Conservation (phyloP, 2,797 vertebrate genomes). For the Enteromius mattozi region DNA sequence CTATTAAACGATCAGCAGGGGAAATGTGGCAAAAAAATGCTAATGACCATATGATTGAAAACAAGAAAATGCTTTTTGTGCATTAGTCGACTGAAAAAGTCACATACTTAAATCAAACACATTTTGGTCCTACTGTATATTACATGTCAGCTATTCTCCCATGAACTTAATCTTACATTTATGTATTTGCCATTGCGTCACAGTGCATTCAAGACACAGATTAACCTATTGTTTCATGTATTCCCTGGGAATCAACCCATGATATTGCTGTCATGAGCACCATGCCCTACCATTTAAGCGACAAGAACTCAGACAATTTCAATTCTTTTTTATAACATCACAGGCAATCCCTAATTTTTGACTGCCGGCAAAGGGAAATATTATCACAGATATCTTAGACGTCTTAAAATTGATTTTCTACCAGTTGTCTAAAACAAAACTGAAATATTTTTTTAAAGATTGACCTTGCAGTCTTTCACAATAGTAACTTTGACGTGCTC, state of each 20-base stretch:
- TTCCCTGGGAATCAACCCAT: conserved; percentile 3
- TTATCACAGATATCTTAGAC: neutral
- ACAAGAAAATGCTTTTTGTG: conserved; percentile 11
- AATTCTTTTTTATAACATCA: neutral
- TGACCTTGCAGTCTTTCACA: neutral
- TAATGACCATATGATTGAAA: conserved; percentile 32
- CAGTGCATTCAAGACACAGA: neutral
- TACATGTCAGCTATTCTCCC: neutral
- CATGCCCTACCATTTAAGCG: neutral
- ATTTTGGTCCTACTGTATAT: neutral
- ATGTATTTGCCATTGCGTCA: neutral
- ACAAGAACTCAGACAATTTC: neutral
- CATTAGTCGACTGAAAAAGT: conserved; percentile 4
- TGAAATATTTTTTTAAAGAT: neutral
- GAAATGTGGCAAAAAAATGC: conserved; percentile 23
- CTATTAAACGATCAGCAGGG: conserved; percentile 36
- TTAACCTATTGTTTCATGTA: neutral
- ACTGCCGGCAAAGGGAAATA: neutral
- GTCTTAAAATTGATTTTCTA: neutral
- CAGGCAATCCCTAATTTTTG: neutral
- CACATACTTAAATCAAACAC: neutral
- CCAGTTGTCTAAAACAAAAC: neutral
- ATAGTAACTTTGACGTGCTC: neutral
- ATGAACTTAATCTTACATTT: conserved; percentile 5
- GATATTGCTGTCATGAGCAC: neutral